Conservation (phyloP, 1,140 invertebrate species). For the Cotesia glomerata region DNA sequence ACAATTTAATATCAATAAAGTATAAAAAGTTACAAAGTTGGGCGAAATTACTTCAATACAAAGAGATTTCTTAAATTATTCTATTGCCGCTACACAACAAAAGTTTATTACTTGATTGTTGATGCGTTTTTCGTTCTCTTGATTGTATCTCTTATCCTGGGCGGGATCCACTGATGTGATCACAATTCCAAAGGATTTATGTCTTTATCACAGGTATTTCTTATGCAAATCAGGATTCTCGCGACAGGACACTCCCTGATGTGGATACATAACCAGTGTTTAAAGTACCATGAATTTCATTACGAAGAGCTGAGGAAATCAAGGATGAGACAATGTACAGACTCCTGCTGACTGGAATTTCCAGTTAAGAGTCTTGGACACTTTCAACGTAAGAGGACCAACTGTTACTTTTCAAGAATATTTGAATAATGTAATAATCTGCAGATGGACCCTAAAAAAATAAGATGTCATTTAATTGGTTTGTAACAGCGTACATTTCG, state of each 20-base stretch:
- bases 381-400: background rate
- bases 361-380: background rate
- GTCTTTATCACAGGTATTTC: constrained; percentile 56
- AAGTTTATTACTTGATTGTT: too few relatives aligned
- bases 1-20: background rate
- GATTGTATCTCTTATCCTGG: background rate
- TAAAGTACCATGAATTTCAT: constrained; percentile 2
- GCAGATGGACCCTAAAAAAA: too few relatives aligned
- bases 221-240: constrained; percentile 52
- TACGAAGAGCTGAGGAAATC: background rate
- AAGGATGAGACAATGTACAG: background rate
- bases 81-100: too few relatives aligned
- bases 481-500: too few relatives aligned
- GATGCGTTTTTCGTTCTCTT: too few relatives aligned
- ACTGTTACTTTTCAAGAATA: too few relatives aligned
- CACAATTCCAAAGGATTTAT: constrained; percentile 45
- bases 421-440: too few relatives aligned
- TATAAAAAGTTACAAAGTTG: background rate
- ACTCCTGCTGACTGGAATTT: constrained; percentile 16
- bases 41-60: too few relatives aligned
- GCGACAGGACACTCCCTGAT: constrained; percentile 43
- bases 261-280: background rate
- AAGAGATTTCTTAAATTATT: too few relatives aligned
- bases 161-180: constrained; percentile 15
- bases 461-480: too few relatives aligned